Conservation (phyloP, 2,113 vertebrate genomes). For the Platysteira castanea region DNA sequence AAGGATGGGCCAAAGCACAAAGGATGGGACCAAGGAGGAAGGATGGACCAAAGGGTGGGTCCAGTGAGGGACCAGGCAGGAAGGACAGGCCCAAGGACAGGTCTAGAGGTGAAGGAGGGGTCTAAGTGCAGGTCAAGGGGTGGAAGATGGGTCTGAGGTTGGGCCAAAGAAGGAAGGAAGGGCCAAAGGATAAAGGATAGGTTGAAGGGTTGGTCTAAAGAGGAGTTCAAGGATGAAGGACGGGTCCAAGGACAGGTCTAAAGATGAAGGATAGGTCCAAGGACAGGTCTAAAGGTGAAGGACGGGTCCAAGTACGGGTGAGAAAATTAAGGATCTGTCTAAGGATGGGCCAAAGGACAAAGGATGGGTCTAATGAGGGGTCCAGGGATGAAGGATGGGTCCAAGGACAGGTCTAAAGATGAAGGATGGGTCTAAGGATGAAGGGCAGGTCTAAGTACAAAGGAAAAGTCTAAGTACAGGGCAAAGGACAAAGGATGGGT, state of each 20-base stretch:
- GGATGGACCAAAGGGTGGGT: background rate
- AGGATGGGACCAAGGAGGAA: background rate
- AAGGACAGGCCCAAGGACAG: background rate
- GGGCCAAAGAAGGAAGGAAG: background rate
- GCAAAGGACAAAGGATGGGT: background rate
- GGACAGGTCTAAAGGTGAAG: background rate
- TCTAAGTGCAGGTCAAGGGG: background rate
- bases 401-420: background rate
- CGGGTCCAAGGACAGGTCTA: no score
- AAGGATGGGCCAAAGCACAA: rapidly evolving
- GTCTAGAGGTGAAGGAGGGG: background rate
- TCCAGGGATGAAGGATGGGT: background rate
- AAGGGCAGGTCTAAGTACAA: background rate
- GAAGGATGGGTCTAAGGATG: background rate
- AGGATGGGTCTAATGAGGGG: background rate
- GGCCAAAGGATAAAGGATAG: background rate
- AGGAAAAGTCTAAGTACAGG: no score
- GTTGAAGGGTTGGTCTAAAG: no score
- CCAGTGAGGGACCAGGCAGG: background rate
- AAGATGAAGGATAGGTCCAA: background rate
- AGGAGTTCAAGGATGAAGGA: background rate
- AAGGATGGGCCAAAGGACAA: background rate
- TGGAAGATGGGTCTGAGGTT: background rate
- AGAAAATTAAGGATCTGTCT: no score
- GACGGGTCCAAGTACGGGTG: rapidly evolving